A percentile compares a stretch with the other conserved stretches of the same genome.
These are phyloP conservation scores for Phoxinus phoxinus DNA, from an alignment of 2,113 vertebrate species.

Conservation along the genomic window DNA sequence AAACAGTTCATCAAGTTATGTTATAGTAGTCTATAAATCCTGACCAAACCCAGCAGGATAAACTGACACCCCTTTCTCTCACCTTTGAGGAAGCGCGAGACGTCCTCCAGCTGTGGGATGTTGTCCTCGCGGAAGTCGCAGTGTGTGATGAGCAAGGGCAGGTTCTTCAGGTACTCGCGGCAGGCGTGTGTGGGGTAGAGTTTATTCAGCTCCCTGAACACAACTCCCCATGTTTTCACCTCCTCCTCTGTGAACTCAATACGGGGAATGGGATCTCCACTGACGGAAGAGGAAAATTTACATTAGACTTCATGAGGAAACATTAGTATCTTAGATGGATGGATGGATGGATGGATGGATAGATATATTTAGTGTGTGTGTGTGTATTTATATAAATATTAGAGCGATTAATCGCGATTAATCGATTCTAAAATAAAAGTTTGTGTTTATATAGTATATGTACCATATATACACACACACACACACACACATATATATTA, in stretches of 20 bases:
- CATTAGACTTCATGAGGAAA: background rate
- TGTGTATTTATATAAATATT: too few relatives aligned
- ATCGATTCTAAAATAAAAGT: too few relatives aligned
- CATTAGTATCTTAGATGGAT: too few relatives aligned
- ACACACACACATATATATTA: too few relatives aligned
- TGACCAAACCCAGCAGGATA: too few relatives aligned
- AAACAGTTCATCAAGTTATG: conserved; percentile 35
- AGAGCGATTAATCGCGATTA: too few relatives aligned
- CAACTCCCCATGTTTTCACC: conserved; percentile 93
- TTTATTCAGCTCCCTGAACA: conserved; percentile 93
- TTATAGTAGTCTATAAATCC: background rate
- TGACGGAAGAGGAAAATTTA: conserved; percentile 57
- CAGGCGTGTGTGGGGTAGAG: conserved; percentile 95
- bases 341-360: too few relatives aligned
- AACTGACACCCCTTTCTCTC: conserved; percentile 21
- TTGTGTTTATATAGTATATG: too few relatives aligned
- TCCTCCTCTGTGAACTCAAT: conserved; percentile 96
- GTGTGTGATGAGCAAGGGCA: conserved; percentile 90
- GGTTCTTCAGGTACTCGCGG: conserved; percentile 93
- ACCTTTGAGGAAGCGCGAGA: conserved; percentile 95
- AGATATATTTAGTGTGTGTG: too few relatives aligned
- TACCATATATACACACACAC: too few relatives aligned
- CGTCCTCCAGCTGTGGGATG: conserved; percentile 95
- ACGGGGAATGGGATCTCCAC: conserved; percentile 88
- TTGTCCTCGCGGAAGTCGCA: conserved; percentile 95